Percentiles rank a stretch among this genome's conserved stretches.
These are phyloP conservation scores for Sminthurides aquaticus DNA, from an alignment of 2,888 invertebrate species.

Conservation along the genomic window DNA sequence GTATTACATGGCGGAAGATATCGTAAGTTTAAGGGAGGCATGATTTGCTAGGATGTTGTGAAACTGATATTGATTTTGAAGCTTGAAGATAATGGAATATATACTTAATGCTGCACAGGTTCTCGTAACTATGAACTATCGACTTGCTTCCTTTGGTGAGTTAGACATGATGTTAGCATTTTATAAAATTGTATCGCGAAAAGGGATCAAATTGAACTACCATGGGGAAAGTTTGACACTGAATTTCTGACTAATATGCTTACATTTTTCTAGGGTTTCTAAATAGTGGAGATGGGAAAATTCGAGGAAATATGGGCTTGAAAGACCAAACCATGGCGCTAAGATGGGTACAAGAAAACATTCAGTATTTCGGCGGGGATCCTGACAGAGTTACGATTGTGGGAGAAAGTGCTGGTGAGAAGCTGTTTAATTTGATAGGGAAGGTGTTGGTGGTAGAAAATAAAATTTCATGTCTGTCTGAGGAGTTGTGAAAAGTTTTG, in stretches of 20 bases:
- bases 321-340: constrained; percentile 19
- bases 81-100: constrained; percentile 6
- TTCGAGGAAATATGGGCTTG: constrained; percentile 15
- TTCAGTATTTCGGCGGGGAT: constrained; percentile 15
- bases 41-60: too few species aligned
- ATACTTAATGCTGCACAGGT: neutral
- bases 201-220: too few species aligned
- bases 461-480: too few species aligned
- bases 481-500: too few species aligned
- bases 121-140: constrained; percentile 16
- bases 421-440: too few species aligned
- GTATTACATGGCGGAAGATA: constrained; percentile 24
- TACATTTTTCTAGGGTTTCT: constrained; percentile 11
- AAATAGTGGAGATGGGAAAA: constrained; percentile 12
- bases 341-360: constrained; percentile 17
- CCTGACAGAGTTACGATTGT: constrained; percentile 7
- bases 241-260: neutral
- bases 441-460: too few species aligned
- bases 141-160: constrained; percentile 16
- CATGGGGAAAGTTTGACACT: too few species aligned
- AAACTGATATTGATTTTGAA: constrained; percentile 17
- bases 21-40: constrained; percentile 19
- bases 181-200: neutral
- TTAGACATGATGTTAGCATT: neutral
- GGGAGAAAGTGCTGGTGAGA: constrained; percentile 10